Evolutionary conservation across 2,797 vertebrate species (phyloP).

Genomic region (Arnoldichthys spilopterus): DNA sequence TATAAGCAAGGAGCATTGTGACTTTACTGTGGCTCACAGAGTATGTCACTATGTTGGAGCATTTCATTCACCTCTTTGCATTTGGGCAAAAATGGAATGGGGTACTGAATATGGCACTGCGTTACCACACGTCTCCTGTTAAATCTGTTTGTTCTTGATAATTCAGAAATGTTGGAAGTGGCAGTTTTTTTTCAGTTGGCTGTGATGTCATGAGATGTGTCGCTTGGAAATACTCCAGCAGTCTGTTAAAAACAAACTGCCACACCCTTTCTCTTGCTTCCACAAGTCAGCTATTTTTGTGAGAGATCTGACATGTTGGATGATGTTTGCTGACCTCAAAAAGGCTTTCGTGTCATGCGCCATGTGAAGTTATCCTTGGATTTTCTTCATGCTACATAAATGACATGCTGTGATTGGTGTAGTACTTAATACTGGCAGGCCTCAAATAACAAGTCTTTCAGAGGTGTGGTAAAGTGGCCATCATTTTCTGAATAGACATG

Average conservation of each 20-base stretch:
- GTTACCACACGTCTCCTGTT: conserved; percentile 3
- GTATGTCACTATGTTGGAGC: no score
- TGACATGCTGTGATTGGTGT: neutral
- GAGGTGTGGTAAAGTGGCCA: neutral
- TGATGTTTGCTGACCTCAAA: conserved; percentile 53
- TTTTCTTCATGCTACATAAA: neutral
- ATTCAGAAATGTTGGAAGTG: neutral
- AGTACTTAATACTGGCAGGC: neutral
- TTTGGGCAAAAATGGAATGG: neutral
- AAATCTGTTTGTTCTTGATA: conserved; percentile 7
- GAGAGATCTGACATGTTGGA: conserved; percentile 35
- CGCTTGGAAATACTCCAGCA: conserved; percentile 41
- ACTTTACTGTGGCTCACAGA: neutral
- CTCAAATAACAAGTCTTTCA: neutral
- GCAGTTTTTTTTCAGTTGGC: neutral
- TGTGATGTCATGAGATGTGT: conserved; percentile 27
- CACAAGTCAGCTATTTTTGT: conserved; percentile 45
- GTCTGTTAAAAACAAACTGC: conserved; percentile 52
- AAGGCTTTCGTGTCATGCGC: conserved; percentile 49
- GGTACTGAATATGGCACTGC: neutral
- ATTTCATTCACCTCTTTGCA: neutral
- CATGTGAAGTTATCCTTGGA: conserved; percentile 32
- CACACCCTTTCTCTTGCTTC: conserved; percentile 55
- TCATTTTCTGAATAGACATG: neutral
- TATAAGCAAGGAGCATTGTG: neutral